Percentiles rank a stretch among this genome's conserved stretches.
These are phyloP conservation scores for Caenorhabditis macrosperma DNA, from an alignment of 2,888 invertebrate species.

Conservation along the genomic window DNA sequence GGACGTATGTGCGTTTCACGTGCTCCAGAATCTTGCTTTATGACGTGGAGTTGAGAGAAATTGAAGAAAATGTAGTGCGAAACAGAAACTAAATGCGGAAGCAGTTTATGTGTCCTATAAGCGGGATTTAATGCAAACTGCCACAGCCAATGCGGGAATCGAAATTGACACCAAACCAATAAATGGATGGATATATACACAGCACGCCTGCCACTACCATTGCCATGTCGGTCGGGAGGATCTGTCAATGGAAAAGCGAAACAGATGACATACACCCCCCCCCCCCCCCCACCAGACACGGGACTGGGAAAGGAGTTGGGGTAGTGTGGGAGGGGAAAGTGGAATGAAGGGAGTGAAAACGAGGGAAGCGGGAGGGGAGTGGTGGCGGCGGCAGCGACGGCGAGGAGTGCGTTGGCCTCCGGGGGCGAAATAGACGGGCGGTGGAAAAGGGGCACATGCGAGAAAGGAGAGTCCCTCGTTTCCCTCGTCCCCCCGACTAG, in stretches of 20 bases:
- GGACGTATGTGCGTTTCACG: background rate
- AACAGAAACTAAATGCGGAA: background rate
- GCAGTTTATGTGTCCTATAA: background rate
- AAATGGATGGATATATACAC: constrained; percentile 16
- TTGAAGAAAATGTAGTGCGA: too few relatives aligned
- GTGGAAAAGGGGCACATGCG: constrained; percentile 33
- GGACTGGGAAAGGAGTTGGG: constrained; percentile 26
- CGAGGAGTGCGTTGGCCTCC: constrained; percentile 50
- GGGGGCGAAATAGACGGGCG: constrained; percentile 52
- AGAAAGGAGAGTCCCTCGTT: constrained; percentile 22
- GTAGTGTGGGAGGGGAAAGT: constrained; percentile 22
- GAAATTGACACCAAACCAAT: constrained; percentile 35
- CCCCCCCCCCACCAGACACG: constrained; percentile 20
- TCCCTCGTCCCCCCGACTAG: constrained; percentile 2
- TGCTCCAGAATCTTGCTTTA: too few relatives aligned
- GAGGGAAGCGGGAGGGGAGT: constrained; percentile 42
- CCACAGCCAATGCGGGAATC: background rate
- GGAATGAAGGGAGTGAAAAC: constrained; percentile 42
- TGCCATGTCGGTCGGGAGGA: constrained; percentile 6
- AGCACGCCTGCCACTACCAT: background rate
- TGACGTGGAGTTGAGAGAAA: too few relatives aligned
- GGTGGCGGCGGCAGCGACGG: constrained; percentile 32
- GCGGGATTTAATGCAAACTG: background rate
- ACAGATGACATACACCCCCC: constrained; percentile 20
- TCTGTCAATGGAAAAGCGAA: constrained; percentile 5